phyloP scores from a whole-genome alignment of 2,797 vertebrate genomes.

The Clarias laeviceps region DNA sequence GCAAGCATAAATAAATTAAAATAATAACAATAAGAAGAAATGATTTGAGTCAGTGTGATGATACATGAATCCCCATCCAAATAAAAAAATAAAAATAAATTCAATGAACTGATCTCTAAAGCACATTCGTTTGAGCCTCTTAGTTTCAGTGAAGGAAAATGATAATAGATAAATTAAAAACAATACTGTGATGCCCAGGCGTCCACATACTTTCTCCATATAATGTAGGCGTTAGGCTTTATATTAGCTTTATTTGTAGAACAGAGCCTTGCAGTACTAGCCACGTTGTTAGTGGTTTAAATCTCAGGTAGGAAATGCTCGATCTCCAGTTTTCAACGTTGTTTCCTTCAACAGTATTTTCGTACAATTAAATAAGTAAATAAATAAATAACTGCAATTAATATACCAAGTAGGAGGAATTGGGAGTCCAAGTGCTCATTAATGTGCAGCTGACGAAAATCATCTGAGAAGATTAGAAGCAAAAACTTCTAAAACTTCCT shows the following conservation, averaged over 20 bases:
- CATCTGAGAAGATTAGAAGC: neutral
- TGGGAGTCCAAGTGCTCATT: neutral
- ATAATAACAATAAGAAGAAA: too few relatives aligned
- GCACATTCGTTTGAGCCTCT: neutral
- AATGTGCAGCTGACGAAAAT: neutral
- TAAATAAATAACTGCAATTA: neutral
- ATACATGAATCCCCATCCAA: too few relatives aligned
- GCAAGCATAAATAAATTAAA: too few relatives aligned
- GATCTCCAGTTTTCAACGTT: neutral
- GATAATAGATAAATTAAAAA: neutral
- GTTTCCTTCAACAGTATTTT: neutral
- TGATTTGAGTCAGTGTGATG: too few relatives aligned
- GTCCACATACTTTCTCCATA: neutral
- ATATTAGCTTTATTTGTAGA: neutral
- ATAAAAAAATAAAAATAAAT: too few relatives aligned
- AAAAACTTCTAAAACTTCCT: neutral
- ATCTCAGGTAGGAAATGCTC: too few relatives aligned
- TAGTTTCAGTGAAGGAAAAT: neutral
- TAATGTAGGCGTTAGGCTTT: too few relatives aligned
- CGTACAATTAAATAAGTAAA: neutral
- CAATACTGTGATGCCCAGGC: neutral
- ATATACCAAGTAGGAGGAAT: neutral
- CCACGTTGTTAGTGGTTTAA: neutral
- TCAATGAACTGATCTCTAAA: too few relatives aligned
- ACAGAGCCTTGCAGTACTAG: neutral